Percentiles rank a stretch among this genome's conserved stretches.
These are phyloP conservation scores for Anas flavirostris DNA, from an alignment of 2,797 vertebrate genomes.

Conservation along the genomic window DNA sequence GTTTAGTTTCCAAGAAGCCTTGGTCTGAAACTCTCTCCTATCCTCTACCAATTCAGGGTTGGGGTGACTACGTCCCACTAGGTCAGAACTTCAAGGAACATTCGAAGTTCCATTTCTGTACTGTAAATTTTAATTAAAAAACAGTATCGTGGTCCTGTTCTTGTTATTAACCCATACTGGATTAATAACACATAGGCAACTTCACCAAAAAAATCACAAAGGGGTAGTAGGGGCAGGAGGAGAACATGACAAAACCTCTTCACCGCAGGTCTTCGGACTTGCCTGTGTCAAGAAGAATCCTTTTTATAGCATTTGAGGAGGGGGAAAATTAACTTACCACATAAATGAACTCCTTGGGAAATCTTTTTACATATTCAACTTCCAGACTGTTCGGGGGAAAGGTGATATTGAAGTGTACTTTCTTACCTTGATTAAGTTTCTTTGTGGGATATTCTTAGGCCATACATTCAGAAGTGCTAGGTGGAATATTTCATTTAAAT, in stretches of 20 bases:
- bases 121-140: neutral
- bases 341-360: neutral
- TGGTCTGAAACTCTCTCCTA: neutral
- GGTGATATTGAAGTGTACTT: neutral
- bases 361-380: neutral
- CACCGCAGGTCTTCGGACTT: neutral
- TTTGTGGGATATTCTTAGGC: neutral
- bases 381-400: neutral
- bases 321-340: neutral
- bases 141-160: no score
- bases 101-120: neutral
- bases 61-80: neutral
- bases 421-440: neutral
- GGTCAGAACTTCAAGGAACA: neutral
- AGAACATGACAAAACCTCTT: neutral
- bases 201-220: neutral
- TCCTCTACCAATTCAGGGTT: neutral
- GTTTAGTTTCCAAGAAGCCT: neutral
- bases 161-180: neutral
- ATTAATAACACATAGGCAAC: neutral
- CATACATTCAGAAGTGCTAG: neutral
- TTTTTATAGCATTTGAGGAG: neutral
- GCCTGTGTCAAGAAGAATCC: neutral
- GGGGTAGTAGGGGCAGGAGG: accelerated
- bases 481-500: neutral